Conservation (phyloP, 2,888 invertebrate species). For the Lysandra coridon region DNA sequence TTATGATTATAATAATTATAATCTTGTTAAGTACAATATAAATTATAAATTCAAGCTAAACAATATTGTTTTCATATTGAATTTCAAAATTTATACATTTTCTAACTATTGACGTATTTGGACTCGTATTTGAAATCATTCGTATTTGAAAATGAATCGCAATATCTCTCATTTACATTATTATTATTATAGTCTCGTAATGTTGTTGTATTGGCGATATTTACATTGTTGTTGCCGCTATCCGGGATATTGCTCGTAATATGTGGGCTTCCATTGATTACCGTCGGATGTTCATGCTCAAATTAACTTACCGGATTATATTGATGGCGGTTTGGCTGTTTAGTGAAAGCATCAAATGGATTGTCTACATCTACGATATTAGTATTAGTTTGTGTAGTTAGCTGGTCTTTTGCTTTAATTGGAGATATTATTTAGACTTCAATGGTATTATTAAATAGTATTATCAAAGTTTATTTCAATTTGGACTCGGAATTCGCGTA, state of each 20-base stretch:
- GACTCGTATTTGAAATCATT: not conserved
- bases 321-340: conserved; percentile 17
- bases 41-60: not conserved
- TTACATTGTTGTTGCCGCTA: conserved; percentile 13
- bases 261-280: conserved; percentile 19
- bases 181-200: not conserved
- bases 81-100: not conserved
- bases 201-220: not conserved
- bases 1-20: not conserved
- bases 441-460: not conserved
- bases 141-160: not conserved
- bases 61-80: not conserved
- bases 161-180: not conserved
- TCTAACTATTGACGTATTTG: not conserved
- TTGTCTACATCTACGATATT: not conserved
- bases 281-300: conserved; percentile 22
- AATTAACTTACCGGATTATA: conserved; percentile 22
- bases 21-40: not conserved
- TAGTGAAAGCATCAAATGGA: not conserved
- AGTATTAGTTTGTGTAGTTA: not conserved
- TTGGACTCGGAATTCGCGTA: not conserved
- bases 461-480: not conserved
- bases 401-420: not conserved
- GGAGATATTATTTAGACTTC: not conserved
- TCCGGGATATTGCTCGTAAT: conserved; percentile 20